phyloP scores from a whole-genome alignment of 1,140 invertebrate species.

The Bombus impatiens region DNA sequence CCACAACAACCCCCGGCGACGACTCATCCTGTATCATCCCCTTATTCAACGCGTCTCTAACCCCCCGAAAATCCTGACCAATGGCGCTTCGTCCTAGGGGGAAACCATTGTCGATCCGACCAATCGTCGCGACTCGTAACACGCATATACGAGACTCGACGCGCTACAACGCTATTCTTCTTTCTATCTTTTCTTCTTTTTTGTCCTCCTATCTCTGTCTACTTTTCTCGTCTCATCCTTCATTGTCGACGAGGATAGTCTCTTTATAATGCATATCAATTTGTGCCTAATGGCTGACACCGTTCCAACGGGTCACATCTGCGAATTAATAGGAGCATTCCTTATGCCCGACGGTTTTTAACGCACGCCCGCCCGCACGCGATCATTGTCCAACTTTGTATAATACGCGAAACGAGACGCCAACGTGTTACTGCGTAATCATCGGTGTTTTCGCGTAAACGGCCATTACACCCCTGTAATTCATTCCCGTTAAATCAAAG shows the following conservation, averaged over 20 bases:
- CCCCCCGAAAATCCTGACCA: conserved; percentile 74
- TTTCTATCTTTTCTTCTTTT: conserved; percentile 29
- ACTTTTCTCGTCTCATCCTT: conserved; percentile 42
- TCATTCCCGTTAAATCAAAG: neutral
- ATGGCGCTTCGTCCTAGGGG: conserved; percentile 68
- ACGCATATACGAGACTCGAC: conserved; percentile 63
- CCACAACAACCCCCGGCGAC: conserved; percentile 70
- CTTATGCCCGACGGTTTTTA: conserved; percentile 17
- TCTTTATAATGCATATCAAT: conserved; percentile 75
- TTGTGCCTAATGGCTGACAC: conserved; percentile 71
- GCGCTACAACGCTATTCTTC: conserved; percentile 62
- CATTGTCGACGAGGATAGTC: conserved; percentile 29
- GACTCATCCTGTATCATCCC: conserved; percentile 78
- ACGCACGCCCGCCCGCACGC: conserved; percentile 4
- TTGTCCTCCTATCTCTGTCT: neutral
- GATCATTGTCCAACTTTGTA: neutral
- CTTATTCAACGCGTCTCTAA: conserved; percentile 71
- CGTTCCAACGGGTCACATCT: conserved; percentile 67
- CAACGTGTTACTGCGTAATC: too few relatives aligned
- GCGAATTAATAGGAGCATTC: conserved; percentile 64
- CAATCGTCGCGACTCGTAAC: conserved; percentile 70
- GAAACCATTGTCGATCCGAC: conserved; percentile 77
- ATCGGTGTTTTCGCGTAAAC: neutral
- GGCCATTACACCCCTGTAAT: neutral
- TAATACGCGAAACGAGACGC: neutral